Evolutionary conservation across 2,113 vertebrate genomes (phyloP).

Genomic region (Chionis minor): DNA sequence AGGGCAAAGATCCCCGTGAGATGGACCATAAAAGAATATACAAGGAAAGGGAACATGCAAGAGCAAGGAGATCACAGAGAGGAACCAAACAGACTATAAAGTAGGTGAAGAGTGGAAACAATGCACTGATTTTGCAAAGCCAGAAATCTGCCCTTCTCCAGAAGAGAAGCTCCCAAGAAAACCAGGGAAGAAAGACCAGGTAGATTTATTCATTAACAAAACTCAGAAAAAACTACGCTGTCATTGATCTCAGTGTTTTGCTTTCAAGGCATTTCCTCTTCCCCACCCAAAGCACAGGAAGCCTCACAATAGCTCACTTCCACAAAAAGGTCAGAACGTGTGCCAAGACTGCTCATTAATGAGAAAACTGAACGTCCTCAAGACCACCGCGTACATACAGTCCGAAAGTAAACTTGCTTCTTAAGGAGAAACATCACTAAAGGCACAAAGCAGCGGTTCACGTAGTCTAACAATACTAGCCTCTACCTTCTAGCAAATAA

Average conservation of each 20-base stretch:
- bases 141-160: not conserved
- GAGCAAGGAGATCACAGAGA: not conserved
- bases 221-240: not conserved
- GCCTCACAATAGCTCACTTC: conserved; percentile 49
- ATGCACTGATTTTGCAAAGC: not conserved
- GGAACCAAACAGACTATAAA: not conserved
- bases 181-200: not conserved
- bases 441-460: not conserved
- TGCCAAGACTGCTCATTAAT: not conserved
- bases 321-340: not conserved
- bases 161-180: not conserved
- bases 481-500: not conserved
- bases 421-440: not conserved
- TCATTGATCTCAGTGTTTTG: not conserved
- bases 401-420: not conserved
- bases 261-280: conserved; percentile 23
- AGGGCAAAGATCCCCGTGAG: not conserved
- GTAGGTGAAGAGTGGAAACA: not conserved
- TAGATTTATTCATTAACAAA: not conserved
- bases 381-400: not conserved
- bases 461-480: accelerated
- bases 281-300: conserved; percentile 58
- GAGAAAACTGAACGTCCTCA: not conserved
- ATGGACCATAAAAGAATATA: not conserved
- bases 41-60: not conserved